Conservation (phyloP, 2,797 vertebrate genomes). For the Leontocebus nigricollis region DNA sequence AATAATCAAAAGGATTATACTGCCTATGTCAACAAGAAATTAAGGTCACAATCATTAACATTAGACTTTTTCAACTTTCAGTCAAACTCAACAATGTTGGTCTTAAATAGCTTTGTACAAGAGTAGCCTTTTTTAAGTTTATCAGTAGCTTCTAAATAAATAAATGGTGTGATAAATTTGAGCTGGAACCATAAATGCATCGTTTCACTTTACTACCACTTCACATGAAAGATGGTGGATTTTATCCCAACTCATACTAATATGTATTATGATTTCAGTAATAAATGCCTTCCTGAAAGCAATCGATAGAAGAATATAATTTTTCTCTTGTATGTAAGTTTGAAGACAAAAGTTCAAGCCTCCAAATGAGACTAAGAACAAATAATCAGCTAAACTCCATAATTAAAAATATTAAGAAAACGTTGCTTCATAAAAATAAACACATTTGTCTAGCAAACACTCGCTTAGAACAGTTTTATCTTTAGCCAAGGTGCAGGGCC, state of each 20-base stretch:
- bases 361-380: constrained; percentile 72
- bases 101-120: not conserved
- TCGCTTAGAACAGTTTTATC: constrained; percentile 72
- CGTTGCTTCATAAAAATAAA: constrained; percentile 75
- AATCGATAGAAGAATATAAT: not conserved
- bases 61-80: constrained; percentile 12
- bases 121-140: not conserved
- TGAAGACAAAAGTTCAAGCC: constrained; percentile 64
- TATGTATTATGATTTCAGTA: constrained; percentile 44
- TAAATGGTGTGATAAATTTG: constrained; percentile 45
- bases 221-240: constrained; percentile 17
- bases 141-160: constrained; percentile 57
- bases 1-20: constrained; percentile 38
- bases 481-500: constrained; percentile 65
- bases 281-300: constrained; percentile 58
- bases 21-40: constrained; percentile 33
- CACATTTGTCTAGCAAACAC: constrained; percentile 71
- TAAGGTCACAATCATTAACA: constrained; percentile 39
- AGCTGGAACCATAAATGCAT: constrained; percentile 45
- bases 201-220: constrained; percentile 25
- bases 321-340: constrained; percentile 49
- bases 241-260: constrained; percentile 45
- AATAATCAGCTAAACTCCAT: constrained; percentile 61
- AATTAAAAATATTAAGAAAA: constrained; percentile 72
- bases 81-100: not conserved